Evolutionary conservation across 2,113 vertebrate genomes (phyloP).

Genomic region (Zapornia atra): DNA sequence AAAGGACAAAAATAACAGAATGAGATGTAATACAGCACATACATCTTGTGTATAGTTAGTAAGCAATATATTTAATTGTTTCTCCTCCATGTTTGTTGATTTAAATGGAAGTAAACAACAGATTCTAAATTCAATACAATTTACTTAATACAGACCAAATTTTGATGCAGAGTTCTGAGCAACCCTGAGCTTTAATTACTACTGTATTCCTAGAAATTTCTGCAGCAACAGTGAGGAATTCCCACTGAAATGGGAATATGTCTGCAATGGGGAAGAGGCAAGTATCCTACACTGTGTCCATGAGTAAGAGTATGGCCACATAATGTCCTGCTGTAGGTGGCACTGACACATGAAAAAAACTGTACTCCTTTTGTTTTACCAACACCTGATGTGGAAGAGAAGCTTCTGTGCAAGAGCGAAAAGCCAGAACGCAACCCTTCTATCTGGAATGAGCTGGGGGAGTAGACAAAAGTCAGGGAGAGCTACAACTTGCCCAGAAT

Average conservation of each 20-base stretch:
- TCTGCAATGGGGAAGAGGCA: neutral
- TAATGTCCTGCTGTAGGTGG: neutral
- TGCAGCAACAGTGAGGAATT: neutral
- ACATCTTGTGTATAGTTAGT: slow-evolving; percentile 6
- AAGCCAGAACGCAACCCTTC: neutral
- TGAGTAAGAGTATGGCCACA: neutral
- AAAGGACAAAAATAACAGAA: slow-evolving; percentile 56
- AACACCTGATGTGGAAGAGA: neutral
- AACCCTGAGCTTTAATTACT: neutral
- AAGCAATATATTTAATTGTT: slow-evolving; percentile 36
- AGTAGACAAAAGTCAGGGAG: neutral
- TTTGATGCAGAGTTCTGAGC: neutral
- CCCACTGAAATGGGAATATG: neutral
- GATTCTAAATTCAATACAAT: slow-evolving; percentile 14
- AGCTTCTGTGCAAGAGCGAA: neutral
- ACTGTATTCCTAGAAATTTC: neutral
- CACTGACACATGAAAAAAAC: neutral
- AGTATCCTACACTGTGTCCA: neutral
- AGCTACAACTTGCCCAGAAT: neutral
- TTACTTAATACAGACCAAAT: neutral
- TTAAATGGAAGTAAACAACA: slow-evolving; percentile 19
- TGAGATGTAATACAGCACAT: slow-evolving; percentile 45
- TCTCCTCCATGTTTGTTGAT: slow-evolving; percentile 14
- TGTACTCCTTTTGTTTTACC: neutral
- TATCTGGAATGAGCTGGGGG: neutral